These are phyloP conservation scores for Nesometra sesokonis DNA, from an alignment of 35 echinoderm and acorn worm species.

Conservation along the genomic window DNA sequence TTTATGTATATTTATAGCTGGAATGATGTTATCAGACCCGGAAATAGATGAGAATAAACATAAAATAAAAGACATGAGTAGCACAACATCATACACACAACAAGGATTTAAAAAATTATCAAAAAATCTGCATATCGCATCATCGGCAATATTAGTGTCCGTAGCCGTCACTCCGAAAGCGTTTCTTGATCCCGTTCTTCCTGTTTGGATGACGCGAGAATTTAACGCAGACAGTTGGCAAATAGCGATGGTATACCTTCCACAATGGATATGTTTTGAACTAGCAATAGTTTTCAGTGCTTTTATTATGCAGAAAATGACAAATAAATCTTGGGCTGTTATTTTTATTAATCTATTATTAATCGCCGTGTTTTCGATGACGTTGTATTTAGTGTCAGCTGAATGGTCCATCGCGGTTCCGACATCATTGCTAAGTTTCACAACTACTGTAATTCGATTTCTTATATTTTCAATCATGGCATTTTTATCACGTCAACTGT, in stretches of 20 bases:
- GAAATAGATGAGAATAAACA: not conserved
- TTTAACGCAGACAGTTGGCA: not conserved
- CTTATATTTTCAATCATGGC: not conserved
- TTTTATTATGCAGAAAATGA: not conserved
- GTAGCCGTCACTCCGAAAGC: not conserved
- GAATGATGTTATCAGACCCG: not conserved
- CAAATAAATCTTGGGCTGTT: not conserved
- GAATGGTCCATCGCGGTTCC: not conserved
- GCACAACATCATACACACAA: not conserved
- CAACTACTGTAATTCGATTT: not conserved
- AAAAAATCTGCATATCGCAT: not conserved
- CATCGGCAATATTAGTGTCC: not conserved
- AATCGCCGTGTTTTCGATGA: not conserved
- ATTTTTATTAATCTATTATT: not conserved
- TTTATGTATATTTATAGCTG: not conserved
- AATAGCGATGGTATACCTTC: not conserved
- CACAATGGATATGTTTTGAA: not conserved
- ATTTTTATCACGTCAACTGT: not conserved
- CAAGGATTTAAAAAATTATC: not conserved
- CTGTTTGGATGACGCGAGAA: not conserved
- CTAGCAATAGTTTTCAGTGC: not conserved
- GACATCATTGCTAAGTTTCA: not conserved
- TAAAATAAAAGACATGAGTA: not conserved
- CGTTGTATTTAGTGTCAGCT: not conserved
- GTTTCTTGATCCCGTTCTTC: not conserved